These are phyloP conservation scores for Syrphus vitripennis DNA, from an alignment of 2,888 invertebrate species.

Conservation along the genomic window DNA sequence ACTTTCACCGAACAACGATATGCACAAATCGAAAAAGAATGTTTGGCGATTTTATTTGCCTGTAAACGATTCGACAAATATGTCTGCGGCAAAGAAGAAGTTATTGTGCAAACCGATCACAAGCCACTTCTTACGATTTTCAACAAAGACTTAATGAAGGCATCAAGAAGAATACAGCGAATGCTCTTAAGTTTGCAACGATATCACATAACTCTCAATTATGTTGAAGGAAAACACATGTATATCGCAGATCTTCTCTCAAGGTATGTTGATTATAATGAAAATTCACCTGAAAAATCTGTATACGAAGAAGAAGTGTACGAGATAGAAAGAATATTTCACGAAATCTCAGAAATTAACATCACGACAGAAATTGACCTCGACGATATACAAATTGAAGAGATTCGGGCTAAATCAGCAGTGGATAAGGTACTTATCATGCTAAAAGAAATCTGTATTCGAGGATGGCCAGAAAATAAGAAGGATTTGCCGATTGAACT, in stretches of 20 bases:
- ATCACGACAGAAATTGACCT: neutral
- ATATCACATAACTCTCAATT: conserved; percentile 1
- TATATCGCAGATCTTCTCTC: neutral
- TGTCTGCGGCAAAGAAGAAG: neutral
- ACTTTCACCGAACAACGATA: neutral
- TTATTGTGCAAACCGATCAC: neutral
- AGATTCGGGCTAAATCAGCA: neutral
- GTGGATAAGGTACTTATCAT: neutral
- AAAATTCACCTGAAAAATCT: too few relatives aligned
- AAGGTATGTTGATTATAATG: neutral
- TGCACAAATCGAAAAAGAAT: conserved; percentile 27
- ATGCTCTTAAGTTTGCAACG: too few relatives aligned
- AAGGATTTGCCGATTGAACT: neutral
- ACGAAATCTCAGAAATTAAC: neutral
- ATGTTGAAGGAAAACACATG: conserved; percentile 3
- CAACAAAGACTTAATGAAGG: too few relatives aligned
- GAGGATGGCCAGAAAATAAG: too few relatives aligned
- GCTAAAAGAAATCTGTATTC: neutral
- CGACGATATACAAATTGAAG: too few relatives aligned
- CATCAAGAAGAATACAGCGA: too few relatives aligned
- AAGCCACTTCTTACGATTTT: neutral
- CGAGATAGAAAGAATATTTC: neutral
- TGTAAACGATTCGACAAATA: conserved; percentile 7
- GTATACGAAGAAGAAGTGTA: neutral
- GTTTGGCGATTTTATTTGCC: neutral